Percentiles rank a stretch among this genome's conserved stretches.
phyloP scores from a whole-genome alignment of 2,888 invertebrate genomes.

The Thymelicus sylvestris region DNA sequence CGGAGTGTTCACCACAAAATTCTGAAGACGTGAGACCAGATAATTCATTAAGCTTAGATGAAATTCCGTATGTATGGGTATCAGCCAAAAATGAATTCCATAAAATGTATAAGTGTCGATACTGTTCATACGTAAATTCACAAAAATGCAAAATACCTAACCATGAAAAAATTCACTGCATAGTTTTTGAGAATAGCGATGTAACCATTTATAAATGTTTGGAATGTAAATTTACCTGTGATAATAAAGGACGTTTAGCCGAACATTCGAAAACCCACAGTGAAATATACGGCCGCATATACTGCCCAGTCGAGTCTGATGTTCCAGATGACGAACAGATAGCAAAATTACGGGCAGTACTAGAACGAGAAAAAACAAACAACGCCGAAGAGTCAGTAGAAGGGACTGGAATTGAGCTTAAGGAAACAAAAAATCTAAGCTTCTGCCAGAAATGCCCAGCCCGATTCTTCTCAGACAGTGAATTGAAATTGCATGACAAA shows the following conservation, averaged over 20 bases:
- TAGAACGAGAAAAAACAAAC: constrained; percentile 67
- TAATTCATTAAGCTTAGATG: constrained; percentile 74
- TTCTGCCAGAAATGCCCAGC: constrained; percentile 94
- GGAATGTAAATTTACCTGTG: constrained; percentile 92
- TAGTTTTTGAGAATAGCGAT: constrained; percentile 79
- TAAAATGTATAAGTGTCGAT: constrained; percentile 93
- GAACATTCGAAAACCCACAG: constrained; percentile 91
- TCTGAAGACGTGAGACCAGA: constrained; percentile 55
- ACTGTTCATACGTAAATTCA: constrained; percentile 93
- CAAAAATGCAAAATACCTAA: constrained; percentile 91
- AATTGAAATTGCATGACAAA: constrained; percentile 89
- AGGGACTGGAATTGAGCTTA: constrained; percentile 50
- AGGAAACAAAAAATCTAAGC: constrained; percentile 81
- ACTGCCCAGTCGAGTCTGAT: constrained; percentile 87
- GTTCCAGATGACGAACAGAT: constrained; percentile 88
- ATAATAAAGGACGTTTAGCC: constrained; percentile 88
- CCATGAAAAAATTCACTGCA: constrained; percentile 92
- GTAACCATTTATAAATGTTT: constrained; percentile 86
- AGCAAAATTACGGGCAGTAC: constrained; percentile 67
- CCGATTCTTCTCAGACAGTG: constrained; percentile 90
- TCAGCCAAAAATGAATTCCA: constrained; percentile 89
- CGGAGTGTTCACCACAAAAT: constrained; percentile 50
- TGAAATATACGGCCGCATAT: constrained; percentile 88
- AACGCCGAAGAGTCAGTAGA: constrained; percentile 58
- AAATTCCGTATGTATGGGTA: constrained; percentile 91